Percentiles rank a stretch among this genome's conserved stretches.
Evolutionary conservation across 2,113 vertebrate genomes (phyloP).

Genomic region (Rhinolophus ferrumequinum): DNA sequence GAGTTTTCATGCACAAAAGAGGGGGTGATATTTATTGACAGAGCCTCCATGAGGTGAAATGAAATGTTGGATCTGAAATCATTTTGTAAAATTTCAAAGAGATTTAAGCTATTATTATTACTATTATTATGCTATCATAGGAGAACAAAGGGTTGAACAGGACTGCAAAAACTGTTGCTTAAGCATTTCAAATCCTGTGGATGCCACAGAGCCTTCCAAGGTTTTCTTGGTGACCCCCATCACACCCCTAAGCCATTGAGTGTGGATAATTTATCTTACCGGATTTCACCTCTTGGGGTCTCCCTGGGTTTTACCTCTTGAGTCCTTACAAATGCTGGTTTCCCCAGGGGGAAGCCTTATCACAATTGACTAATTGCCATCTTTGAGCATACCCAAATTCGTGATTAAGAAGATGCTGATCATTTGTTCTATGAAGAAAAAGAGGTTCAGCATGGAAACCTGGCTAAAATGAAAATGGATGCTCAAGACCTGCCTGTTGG

Average conservation of each 20-base stretch:
- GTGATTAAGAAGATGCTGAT: neutral
- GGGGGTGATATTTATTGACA: neutral
- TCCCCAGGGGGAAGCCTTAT: neutral
- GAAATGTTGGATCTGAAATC: neutral
- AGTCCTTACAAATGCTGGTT: neutral
- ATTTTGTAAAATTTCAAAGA: neutral
- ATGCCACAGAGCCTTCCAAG: neutral
- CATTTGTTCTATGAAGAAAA: neutral
- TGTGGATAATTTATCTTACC: neutral
- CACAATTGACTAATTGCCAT: neutral
- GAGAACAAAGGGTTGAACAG: neutral
- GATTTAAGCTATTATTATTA: neutral
- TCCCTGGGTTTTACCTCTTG: neutral
- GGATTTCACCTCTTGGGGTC: too few relatives aligned
- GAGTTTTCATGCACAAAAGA: neutral
- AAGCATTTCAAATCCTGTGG: neutral
- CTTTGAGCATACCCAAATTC: neutral
- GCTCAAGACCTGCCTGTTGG: neutral
- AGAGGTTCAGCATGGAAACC: neutral
- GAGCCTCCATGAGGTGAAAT: neutral
- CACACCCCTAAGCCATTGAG: neutral
- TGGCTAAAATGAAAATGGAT: neutral
- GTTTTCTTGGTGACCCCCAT: neutral
- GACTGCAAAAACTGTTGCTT: neutral
- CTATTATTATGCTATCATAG: neutral